Base-by-base conservation (phyloP, 1,140 invertebrate species). In the Drosophila parabipectinata region DNA sequence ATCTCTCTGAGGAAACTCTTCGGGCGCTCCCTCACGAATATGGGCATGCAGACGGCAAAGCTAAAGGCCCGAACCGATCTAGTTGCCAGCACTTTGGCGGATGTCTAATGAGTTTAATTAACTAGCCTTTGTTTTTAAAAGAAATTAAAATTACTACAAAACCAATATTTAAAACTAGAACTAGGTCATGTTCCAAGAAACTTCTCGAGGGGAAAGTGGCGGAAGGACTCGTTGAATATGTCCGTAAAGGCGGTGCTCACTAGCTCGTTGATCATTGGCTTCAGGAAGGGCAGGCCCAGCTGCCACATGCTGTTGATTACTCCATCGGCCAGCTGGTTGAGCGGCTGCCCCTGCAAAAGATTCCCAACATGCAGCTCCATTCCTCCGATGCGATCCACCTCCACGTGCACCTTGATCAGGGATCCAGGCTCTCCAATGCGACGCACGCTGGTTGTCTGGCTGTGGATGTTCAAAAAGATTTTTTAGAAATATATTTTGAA, bases 211-310 rank as follows among this genome's bases (percentile, higher is more conserved):
- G 94, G 94, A 82, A 96, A 95, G 78, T 95, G 90, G 41, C 92
- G 93, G 74, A 97, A 97, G 34, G 94, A 94, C 57, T 94, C 93
- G 55, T 94, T 95, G 90, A 96, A 96, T 62, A 97, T 96, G 55
- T 96, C 94, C 0, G 96, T 96, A 83, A 97, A 97, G 3, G 95
- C 96, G 0, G 94, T 95, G 73, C 95, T 95, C 28, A 97, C 96
- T 28, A 97, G 92, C 77, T 97, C 96, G 88, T 97, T 96, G 75
- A 97, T 96, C 14, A 96, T 87, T 5, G 95, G 95, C 60, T 94
- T 92, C 2, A 96, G 93, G 4, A 97, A 91, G 0, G 94, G 93
- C 72, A 97, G 95, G 8, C 96, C 95, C 1, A 96, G 94, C 73
- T 95, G 94, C 96, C 96, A 97, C 30, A 94, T 93, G 1, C 93